Percentiles rank a stretch among this genome's conserved stretches.
phyloP scores from a whole-genome alignment of 2,797 vertebrate species.

The Enteromius viviparus region DNA sequence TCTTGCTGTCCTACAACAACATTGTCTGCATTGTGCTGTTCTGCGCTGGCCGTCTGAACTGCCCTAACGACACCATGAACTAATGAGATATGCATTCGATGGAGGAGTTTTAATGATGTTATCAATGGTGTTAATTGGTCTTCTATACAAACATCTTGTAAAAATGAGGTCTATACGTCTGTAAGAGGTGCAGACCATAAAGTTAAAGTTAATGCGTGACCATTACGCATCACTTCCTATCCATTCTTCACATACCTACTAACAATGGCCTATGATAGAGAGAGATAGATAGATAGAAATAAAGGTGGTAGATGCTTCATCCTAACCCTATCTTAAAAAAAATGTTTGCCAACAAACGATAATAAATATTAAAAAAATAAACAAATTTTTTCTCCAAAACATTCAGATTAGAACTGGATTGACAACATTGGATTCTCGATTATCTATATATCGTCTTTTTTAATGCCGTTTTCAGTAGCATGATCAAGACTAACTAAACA shows the following conservation, averaged over 20 bases:
- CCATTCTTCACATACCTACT: neutral
- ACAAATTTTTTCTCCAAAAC: neutral
- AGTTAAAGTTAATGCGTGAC: neutral
- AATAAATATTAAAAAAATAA: neutral
- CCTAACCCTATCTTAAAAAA: neutral
- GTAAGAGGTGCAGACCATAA: neutral
- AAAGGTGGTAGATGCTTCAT: neutral
- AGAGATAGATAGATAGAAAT: neutral
- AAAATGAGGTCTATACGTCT: neutral
- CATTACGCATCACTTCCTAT: neutral
- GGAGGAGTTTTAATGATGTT: neutral
- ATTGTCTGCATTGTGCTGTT: constrained; percentile 41
- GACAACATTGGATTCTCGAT: too few species aligned
- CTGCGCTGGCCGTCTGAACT: neutral
- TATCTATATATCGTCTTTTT: too few species aligned
- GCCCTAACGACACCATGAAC: neutral
- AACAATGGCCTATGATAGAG: neutral
- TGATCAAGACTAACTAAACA: too few species aligned
- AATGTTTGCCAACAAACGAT: neutral
- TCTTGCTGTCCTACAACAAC: constrained; percentile 61
- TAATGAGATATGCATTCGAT: neutral
- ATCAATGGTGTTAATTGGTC: neutral
- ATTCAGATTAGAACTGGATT: too few species aligned
- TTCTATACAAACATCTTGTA: constrained; percentile 3
- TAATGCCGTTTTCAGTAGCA: too few species aligned